Conservation (phyloP, 2,113 vertebrate genomes). For the Pelecanus crispus region DNA sequence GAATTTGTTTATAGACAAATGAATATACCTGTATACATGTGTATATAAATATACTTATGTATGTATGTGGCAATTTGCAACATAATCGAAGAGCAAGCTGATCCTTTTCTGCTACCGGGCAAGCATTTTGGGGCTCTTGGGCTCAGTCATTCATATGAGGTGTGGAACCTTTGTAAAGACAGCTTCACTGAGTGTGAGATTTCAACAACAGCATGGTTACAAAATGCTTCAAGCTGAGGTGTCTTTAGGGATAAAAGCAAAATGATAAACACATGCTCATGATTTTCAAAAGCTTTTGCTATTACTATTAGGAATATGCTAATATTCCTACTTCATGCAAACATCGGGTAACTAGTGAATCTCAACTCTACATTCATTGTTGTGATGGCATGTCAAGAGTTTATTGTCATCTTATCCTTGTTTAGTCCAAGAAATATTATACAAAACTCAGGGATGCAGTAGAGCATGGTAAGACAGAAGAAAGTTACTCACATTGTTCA, state of each 20-base stretch:
- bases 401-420: not conserved
- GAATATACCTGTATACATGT: not conserved
- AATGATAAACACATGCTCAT: conserved; percentile 13
- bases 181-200: conserved; percentile 32
- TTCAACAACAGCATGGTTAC: conserved; percentile 1
- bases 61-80: not conserved
- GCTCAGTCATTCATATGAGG: not conserved
- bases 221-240: conserved; percentile 19
- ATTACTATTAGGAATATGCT: not conserved
- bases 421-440: not conserved
- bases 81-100: not conserved
- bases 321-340: not conserved
- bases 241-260: conserved; percentile 38
- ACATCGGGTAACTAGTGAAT: not conserved
- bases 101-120: not conserved
- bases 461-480: not conserved
- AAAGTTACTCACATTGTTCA: not conserved
- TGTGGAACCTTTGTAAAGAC: not conserved
- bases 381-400: not conserved
- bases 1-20: not conserved
- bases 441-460: not conserved
- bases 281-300: not conserved
- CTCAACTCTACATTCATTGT: not conserved
- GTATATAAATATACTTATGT: not conserved
- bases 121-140: not conserved